phyloP scores from a whole-genome alignment of 1,140 invertebrate species.

The Diachasmimorpha longicaudata region DNA sequence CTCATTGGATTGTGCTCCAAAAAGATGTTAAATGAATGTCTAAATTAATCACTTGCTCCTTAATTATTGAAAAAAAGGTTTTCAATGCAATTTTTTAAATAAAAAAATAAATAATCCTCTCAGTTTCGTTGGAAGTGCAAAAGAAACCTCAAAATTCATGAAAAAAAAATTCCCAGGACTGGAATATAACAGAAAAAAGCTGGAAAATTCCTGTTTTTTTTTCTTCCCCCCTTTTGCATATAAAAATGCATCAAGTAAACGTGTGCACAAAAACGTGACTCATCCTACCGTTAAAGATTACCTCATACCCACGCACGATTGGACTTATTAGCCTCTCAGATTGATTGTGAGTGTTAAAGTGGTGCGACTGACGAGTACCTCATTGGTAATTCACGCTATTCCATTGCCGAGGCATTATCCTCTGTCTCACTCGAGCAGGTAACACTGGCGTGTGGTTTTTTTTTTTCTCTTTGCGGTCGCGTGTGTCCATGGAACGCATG shows the following conservation, averaged over 20 bases:
- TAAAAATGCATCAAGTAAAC: neutral
- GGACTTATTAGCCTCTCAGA: neutral
- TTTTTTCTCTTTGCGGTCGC: slow-evolving; percentile 9
- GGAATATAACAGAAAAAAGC: too few species aligned
- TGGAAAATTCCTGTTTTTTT: neutral
- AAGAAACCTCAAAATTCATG: too few species aligned
- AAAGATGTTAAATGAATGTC: too few species aligned
- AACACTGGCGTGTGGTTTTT: neutral
- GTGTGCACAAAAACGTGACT: neutral
- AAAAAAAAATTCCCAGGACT: too few species aligned
- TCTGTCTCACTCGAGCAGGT: neutral
- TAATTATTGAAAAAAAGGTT: too few species aligned
- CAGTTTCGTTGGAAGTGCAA: too few species aligned
- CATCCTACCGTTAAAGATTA: neutral
- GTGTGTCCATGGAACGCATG: slow-evolving; percentile 21
- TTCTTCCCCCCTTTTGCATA: neutral
- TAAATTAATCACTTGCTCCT: too few species aligned
- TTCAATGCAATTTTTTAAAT: too few species aligned
- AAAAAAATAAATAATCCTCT: too few species aligned
- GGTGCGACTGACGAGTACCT: neutral
- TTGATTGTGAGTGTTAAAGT: neutral
- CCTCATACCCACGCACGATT: neutral
- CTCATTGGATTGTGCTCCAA: too few species aligned
- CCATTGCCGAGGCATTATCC: neutral
- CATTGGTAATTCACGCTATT: slow-evolving; percentile 1